A percentile compares a stretch with the other conserved stretches of the same genome.
Evolutionary conservation across 2,888 invertebrate species (phyloP).

Genomic region (Brachypalpus laphriformis): DNA sequence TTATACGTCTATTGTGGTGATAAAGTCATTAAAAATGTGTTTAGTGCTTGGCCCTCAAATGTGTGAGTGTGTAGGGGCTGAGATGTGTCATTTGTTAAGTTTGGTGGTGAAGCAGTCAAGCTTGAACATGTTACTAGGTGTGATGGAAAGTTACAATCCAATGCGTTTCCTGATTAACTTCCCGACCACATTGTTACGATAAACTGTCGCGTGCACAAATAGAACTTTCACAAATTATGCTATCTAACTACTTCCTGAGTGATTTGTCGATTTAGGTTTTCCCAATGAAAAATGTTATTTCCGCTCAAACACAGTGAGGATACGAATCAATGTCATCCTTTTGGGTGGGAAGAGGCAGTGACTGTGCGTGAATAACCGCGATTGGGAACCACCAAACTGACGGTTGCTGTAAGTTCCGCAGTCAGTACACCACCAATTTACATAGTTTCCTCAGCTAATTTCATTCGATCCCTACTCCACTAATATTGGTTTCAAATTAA

Average conservation of each 20-base stretch:
- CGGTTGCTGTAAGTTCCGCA: background rate
- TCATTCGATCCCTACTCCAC: slow-evolving; percentile 1
- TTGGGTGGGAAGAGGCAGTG: no score
- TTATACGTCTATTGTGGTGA: slow-evolving; percentile 39
- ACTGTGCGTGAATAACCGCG: slow-evolving; percentile 4
- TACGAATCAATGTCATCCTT: background rate
- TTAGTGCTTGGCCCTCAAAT: background rate
- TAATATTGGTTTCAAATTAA: slow-evolving; percentile 52
- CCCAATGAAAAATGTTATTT: slow-evolving; percentile 27
- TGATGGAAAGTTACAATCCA: background rate
- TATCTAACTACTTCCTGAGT: slow-evolving; percentile 11
- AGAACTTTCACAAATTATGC: background rate
- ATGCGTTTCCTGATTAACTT: slow-evolving; percentile 37
- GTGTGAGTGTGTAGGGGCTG: background rate
- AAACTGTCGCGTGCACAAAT: background rate
- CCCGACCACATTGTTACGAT: slow-evolving; percentile 14
- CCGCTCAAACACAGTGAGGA: background rate
- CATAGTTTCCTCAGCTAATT: slow-evolving; percentile 32
- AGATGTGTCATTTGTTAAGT: background rate
- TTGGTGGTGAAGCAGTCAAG: no score
- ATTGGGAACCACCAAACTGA: slow-evolving; percentile 25
- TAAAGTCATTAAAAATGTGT: slow-evolving; percentile 38
- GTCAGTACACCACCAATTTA: slow-evolving; percentile 32
- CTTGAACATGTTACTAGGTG: no score
- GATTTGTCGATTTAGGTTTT: slow-evolving; percentile 17